Conservation (phyloP, 2,113 vertebrate species). For the Mormyrus lacerda region DNA sequence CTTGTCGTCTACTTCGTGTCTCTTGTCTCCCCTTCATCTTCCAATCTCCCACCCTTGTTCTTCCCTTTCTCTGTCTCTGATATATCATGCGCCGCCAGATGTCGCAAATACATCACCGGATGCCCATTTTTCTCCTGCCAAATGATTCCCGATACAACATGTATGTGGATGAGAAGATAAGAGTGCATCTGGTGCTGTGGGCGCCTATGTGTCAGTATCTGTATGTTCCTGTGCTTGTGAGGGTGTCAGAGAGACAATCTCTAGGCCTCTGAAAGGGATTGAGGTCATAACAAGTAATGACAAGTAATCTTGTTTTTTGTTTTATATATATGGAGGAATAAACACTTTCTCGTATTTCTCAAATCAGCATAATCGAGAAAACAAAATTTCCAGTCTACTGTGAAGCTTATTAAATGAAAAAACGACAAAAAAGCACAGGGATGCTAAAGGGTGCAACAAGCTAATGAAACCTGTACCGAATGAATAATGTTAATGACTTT, state of each 20-base stretch:
- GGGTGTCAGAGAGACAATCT: slow-evolving; percentile 10
- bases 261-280: slow-evolving; percentile 51
- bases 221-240: slow-evolving; percentile 60
- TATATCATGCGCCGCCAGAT: slow-evolving; percentile 87
- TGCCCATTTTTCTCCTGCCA: slow-evolving; percentile 66
- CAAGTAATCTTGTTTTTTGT: neutral
- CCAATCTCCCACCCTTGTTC: slow-evolving; percentile 24
- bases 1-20: slow-evolving; percentile 26
- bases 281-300: slow-evolving; percentile 89
- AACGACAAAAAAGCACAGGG: neutral
- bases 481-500: slow-evolving; percentile 23
- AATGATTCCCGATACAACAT: slow-evolving; percentile 60
- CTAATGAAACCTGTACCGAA: slow-evolving; percentile 10
- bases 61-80: slow-evolving; percentile 38
- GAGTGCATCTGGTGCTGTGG: slow-evolving; percentile 10
- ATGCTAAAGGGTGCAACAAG: neutral
- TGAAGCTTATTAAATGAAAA: slow-evolving; percentile 4
- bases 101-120: slow-evolving; percentile 97
- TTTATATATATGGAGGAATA: slow-evolving; percentile 63
- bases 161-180: slow-evolving; percentile 55
- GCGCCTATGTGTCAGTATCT: slow-evolving; percentile 38
- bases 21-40: neutral
- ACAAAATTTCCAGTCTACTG: slow-evolving; percentile 10
- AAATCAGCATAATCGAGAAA: slow-evolving; percentile 67
- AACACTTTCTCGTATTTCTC: slow-evolving; percentile 59